Base-by-base conservation (phyloP, 2,797 vertebrate species). In the Syngnathus rostellatus region DNA sequence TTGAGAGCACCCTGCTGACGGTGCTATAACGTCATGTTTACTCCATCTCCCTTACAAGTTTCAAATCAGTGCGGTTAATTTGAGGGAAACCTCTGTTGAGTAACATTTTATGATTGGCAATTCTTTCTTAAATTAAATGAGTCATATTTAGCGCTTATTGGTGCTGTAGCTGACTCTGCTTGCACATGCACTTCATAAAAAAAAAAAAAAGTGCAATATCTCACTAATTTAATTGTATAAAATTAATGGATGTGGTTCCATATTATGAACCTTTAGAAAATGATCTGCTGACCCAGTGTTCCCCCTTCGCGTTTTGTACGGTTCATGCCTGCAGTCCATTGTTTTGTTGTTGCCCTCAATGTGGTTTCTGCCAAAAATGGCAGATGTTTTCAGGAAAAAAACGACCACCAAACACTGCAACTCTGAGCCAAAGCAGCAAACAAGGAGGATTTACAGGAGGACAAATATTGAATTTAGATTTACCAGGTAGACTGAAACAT, bases 1-100 rank as follows among this genome's bases (percentile, higher is more conserved):
- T 25, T 63, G 48, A 7, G 23, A 63, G 41, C 43, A 31, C 43
- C 43, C 8, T 6, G 43, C 65, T 72, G 68, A 75, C 77, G 69
- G 72, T 65, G 72, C 67, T 64, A 55, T 62, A 65, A 70, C 43
- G 19, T 63, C 46, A n/a, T 8, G 17, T n/a, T 50, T 19, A 50
- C 7, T 6, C 45, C 45, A 48, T 48, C 45, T 10, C 10, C 45
- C 16, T 48, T 19, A 48, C 45, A 48, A 48, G 45, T 48, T 48
- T 16, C 45, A 48, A 16, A 48, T 48, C 45, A 48, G 16, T 48
- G 45, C 3, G 45, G 14, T 48, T 48, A 48, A 6, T 48, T 48
- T 6, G 16, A 5, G 6, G 14, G 6, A 41, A 45, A 45, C 43
- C 3, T 48, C 14, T 48, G 16, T 17, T 19, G 16, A 17, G 45